These are phyloP conservation scores for Anthopleura sola DNA, from an alignment of 64 coral and sea anemone species.

Conservation along the genomic window DNA sequence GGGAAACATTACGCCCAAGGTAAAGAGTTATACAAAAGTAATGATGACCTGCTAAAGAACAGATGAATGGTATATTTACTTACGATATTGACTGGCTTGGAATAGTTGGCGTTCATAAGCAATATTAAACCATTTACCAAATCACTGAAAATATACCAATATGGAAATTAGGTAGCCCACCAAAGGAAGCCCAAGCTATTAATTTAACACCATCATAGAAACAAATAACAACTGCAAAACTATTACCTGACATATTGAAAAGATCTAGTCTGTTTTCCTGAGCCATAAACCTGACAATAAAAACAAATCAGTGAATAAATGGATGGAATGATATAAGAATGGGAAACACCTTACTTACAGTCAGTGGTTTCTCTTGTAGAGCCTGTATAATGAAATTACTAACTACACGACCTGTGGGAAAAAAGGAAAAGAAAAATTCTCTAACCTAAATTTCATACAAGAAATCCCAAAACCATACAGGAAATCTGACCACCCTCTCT, in stretches of 20 bases:
- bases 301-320: not conserved
- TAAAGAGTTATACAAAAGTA: not conserved
- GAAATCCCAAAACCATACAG: no score
- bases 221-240: not conserved
- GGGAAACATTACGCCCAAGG: no score
- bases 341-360: slow-evolving; percentile 35
- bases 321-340: not conserved
- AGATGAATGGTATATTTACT: slow-evolving; percentile 1
- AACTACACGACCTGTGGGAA: slow-evolving; percentile 85
- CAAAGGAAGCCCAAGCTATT: not conserved
- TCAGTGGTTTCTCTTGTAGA: slow-evolving; percentile 77
- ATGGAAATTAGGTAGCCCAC: not conserved
- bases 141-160: slow-evolving; percentile 51
- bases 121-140: slow-evolving; percentile 81
- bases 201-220: no score
- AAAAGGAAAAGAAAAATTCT: not conserved
- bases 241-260: slow-evolving; percentile 92
- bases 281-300: slow-evolving; percentile 72
- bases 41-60: not conserved
- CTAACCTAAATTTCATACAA: no score
- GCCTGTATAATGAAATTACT: slow-evolving; percentile 97
- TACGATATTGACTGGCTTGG: slow-evolving; percentile 84
- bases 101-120: slow-evolving; percentile 86
- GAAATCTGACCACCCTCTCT: no score
- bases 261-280: slow-evolving; percentile 83